These are phyloP conservation scores for Threskiornis aethiopicus DNA, from an alignment of 2,797 vertebrate species.

Conservation along the genomic window DNA sequence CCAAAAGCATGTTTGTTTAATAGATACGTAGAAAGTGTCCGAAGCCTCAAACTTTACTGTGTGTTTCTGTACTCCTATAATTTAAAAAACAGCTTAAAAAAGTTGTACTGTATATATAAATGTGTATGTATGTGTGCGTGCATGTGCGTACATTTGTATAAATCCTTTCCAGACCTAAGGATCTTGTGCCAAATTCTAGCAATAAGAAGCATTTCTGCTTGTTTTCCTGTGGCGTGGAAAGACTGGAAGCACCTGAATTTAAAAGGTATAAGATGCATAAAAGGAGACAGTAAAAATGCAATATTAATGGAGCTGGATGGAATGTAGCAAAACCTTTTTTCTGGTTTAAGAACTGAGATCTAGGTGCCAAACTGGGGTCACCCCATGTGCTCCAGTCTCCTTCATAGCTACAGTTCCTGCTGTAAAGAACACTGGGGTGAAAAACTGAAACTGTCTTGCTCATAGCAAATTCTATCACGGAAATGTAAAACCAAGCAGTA, in stretches of 20 bases:
- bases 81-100: background rate
- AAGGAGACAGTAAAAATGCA: background rate
- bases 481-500: background rate
- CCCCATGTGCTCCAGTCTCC: background rate
- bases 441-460: background rate
- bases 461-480: background rate
- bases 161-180: slow-evolving; percentile 28
- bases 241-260: slow-evolving; percentile 9
- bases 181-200: slow-evolving; percentile 22
- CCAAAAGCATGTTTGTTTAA: background rate
- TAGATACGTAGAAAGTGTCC: background rate
- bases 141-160: background rate
- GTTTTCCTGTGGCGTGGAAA: background rate
- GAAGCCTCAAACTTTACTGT: background rate
- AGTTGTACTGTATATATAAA: background rate
- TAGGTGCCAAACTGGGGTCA: background rate
- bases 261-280: background rate
- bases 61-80: background rate
- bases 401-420: background rate
- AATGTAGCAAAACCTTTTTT: background rate
- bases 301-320: background rate
- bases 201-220: background rate
- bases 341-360: background rate
- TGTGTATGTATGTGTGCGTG: background rate
- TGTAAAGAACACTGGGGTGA: background rate